Conservation (phyloP, 1,140 invertebrate genomes). For the Ips nitidus region DNA sequence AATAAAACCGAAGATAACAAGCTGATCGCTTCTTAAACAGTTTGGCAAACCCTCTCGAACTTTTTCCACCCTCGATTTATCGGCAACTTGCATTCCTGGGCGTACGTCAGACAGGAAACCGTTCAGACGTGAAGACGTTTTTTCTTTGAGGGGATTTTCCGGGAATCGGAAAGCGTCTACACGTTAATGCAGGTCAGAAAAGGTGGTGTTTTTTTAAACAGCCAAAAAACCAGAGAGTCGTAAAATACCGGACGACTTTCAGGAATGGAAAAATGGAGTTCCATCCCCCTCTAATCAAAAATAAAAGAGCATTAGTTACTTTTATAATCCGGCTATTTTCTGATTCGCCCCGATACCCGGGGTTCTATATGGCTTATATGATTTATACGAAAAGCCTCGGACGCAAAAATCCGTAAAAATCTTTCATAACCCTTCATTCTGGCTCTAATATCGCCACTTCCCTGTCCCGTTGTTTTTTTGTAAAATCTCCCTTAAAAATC, state of each 20-base stretch:
- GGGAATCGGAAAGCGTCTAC: constrained; percentile 22
- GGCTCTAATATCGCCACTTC: constrained; percentile 35
- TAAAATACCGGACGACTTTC: no score
- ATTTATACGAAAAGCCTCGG: constrained; percentile 32
- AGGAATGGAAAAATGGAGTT: no score
- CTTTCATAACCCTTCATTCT: constrained; percentile 35
- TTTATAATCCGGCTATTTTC: constrained; percentile 33
- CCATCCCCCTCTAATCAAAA: background rate
- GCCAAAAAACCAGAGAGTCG: no score
- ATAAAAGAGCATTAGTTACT: constrained; percentile 28
- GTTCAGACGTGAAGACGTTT: constrained; percentile 24
- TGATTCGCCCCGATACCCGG: constrained; percentile 27
- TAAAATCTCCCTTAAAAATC: constrained; percentile 35
- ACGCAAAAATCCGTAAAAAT: constrained; percentile 35
- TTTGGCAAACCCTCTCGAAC: background rate
- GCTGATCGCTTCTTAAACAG: background rate
- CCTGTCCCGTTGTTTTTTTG: constrained; percentile 14
- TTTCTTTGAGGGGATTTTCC: constrained; percentile 31
- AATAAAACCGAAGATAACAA: background rate
- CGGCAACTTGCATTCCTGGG: constrained; percentile 28
- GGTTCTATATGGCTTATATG: constrained; percentile 29
- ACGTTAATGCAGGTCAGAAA: constrained; percentile 27
- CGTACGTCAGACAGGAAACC: constrained; percentile 35
- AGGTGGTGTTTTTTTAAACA: background rate
- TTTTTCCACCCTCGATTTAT: constrained; percentile 30